These are phyloP conservation scores for Mola mola DNA, from an alignment of 2,113 vertebrate species.

Conservation along the genomic window DNA sequence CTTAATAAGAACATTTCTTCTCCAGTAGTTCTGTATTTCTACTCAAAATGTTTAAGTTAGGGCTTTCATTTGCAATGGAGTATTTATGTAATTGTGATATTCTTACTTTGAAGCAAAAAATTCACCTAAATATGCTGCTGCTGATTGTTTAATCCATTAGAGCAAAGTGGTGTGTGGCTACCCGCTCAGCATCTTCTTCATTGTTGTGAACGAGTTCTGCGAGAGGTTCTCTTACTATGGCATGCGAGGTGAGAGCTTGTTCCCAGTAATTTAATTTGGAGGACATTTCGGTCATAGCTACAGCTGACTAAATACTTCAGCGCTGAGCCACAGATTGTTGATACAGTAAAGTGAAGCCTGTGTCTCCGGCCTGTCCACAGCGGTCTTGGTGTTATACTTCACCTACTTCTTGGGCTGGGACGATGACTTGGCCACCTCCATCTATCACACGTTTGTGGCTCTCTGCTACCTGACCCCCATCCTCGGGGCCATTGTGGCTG, in stretches of 20 bases:
- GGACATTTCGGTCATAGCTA: neutral
- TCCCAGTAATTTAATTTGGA: too few species aligned
- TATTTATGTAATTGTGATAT: too few species aligned
- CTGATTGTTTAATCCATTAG: constrained; percentile 36
- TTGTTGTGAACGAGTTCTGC: constrained; percentile 95
- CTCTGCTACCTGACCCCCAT: constrained; percentile 94
- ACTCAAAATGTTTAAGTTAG: too few species aligned
- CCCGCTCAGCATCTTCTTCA: constrained; percentile 96
- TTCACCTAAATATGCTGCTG: too few species aligned
- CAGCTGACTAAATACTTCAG: neutral
- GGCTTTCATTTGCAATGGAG: too few species aligned
- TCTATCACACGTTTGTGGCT: constrained; percentile 94
- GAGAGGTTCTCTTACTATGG: constrained; percentile 99
- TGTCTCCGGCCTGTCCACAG: constrained; percentile 73
- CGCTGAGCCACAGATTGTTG: neutral
- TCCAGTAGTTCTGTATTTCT: too few species aligned
- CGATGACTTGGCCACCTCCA: constrained; percentile 86
- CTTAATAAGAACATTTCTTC: too few species aligned
- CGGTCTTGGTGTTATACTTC: constrained; percentile 93
- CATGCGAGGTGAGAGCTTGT: constrained; percentile 90
- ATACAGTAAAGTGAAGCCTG: too few species aligned
- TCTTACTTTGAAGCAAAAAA: too few species aligned
- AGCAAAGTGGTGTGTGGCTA: constrained; percentile 80
- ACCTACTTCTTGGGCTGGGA: constrained; percentile 88
- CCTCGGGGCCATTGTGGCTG: constrained; percentile 91